A percentile compares a stretch with the other conserved stretches of the same genome.
phyloP scores from a whole-genome alignment of 2,888 invertebrate species.

The Acleris literana region DNA sequence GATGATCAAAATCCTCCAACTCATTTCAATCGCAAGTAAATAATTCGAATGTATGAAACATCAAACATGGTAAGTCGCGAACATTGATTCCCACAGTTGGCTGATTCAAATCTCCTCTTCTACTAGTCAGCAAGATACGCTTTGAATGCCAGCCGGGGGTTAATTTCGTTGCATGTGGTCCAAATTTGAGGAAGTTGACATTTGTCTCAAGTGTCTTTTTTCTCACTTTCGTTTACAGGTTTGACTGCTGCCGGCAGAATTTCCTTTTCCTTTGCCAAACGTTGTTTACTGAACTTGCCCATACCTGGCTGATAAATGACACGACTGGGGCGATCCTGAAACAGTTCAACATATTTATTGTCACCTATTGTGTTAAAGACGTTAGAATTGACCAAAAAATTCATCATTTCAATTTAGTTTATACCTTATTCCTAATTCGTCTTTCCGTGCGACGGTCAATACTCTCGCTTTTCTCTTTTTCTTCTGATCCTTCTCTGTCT shows the following conservation, averaged over 20 bases:
- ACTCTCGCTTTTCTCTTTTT: conserved; percentile 78
- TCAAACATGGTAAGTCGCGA: conserved; percentile 64
- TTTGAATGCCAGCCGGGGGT: conserved; percentile 74
- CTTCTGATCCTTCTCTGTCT: conserved; percentile 81
- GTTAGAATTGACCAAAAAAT: not conserved
- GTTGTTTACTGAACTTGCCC: conserved; percentile 89
- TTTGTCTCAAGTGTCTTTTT: conserved; percentile 78
- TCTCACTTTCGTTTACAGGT: conserved; percentile 74
- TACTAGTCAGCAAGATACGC: conserved; percentile 65
- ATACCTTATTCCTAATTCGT: conserved; percentile 87
- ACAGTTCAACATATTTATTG: conserved; percentile 30
- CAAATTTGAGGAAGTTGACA: conserved; percentile 65
- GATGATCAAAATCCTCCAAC: conserved; percentile 58
- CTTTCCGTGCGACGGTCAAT: conserved; percentile 84
- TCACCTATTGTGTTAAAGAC: not conserved
- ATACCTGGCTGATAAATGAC: conserved; percentile 96
- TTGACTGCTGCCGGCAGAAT: conserved; percentile 54
- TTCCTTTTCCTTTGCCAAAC: conserved; percentile 79
- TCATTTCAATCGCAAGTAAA: conserved; percentile 63
- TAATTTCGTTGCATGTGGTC: conserved; percentile 80
- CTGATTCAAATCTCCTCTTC: conserved; percentile 68
- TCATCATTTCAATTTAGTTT: not conserved
- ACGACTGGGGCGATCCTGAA: conserved; percentile 93
- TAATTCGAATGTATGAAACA: conserved; percentile 65
- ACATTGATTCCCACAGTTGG: conserved; percentile 71